Evolutionary conservation across 64 coral and sea anemone species (phyloP), one percentile per base, ranked within the genome.

Genomic region (Platygyra sinensis): DNA sequence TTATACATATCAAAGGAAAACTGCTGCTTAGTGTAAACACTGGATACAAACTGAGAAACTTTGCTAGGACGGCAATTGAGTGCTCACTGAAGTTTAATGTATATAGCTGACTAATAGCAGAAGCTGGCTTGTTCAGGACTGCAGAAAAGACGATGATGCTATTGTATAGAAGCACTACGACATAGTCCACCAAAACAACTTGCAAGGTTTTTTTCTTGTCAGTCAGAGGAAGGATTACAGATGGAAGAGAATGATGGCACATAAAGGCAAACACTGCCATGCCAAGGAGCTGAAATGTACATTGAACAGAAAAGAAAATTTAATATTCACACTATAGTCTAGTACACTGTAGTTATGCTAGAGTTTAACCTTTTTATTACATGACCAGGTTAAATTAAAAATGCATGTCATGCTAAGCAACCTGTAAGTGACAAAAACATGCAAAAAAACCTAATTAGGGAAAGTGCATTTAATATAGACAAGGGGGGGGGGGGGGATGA

Each of bases 231-330:
- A 97, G 71, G 29, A 97, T 91, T 0, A 97, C 51, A 13, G 95
- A 94, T 28, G 95, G 88, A 31, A 97, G 77, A 16, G 64, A 87
- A 84, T 97, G 95, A 50, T 97, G 95, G 30, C 91, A 94, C 95
- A 97, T 97, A 67, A 94, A 97, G 2, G 95, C 83, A 77, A 94
- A 97, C 16, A 97, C 95, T n/a, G 92, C 88, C 72, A 91, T 94
- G 1, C 95, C 95, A 5, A 97, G 64, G 12, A 97, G 92, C 94
- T 96, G 87, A 4, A 74, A 80, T 76, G 54, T 55, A 54, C 72
- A 52, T 20, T 15, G 20, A 55, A 29, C 18, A n/a, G 67, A 29
- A 16, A 71, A 54, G 25, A 18, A 36, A 32, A 5, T 10, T 19
- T 38, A 57, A 82, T 82, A 82, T 62, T 22, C 20, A 46, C 39